Percentiles rank a stretch among this genome's conserved stretches.
phyloP scores from a whole-genome alignment of 2,113 vertebrate genomes.

The Misgurnus anguillicaudatus region DNA sequence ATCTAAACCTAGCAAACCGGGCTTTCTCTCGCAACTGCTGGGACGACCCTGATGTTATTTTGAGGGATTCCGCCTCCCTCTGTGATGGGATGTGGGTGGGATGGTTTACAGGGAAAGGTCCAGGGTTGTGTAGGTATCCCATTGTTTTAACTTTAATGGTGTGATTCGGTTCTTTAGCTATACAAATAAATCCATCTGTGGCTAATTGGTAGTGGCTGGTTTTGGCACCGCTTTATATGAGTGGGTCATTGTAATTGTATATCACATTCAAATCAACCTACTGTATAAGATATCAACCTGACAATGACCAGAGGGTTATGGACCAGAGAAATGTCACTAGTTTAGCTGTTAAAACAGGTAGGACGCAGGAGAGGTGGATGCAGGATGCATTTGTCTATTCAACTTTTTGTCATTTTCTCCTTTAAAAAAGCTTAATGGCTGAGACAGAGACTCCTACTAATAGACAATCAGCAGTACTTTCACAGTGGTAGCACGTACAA shows the following conservation, averaged over 20 bases:
- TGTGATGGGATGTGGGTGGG: conserved; percentile 42
- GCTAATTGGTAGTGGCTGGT: not conserved
- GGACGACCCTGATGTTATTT: conserved; percentile 79
- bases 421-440: conserved; percentile 33
- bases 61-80: conserved; percentile 4
- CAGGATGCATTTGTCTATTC: conserved; percentile 22
- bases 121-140: conserved; percentile 45
- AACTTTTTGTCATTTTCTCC: conserved; percentile 42
- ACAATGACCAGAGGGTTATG: conserved; percentile 34
- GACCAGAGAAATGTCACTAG: conserved; percentile 27
- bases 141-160: conserved; percentile 32
- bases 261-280: not conserved
- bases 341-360: conserved; percentile 34
- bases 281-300: not conserved
- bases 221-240: not conserved
- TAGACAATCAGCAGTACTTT: conserved; percentile 46
- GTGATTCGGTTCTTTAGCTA: conserved; percentile 26
- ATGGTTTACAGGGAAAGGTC: conserved; percentile 44
- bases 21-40: conserved; percentile 92
- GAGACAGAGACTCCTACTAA: not conserved
- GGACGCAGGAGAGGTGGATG: not conserved
- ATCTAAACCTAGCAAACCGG: conserved; percentile 68
- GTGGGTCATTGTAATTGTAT: not conserved
- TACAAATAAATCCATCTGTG: conserved; percentile 12
- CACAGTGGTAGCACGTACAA: conserved; percentile 1